Percentiles rank a stretch among this genome's conserved stretches.
These are phyloP conservation scores for Eulithis testata DNA, from an alignment of 2,888 invertebrate genomes.

Conservation along the genomic window DNA sequence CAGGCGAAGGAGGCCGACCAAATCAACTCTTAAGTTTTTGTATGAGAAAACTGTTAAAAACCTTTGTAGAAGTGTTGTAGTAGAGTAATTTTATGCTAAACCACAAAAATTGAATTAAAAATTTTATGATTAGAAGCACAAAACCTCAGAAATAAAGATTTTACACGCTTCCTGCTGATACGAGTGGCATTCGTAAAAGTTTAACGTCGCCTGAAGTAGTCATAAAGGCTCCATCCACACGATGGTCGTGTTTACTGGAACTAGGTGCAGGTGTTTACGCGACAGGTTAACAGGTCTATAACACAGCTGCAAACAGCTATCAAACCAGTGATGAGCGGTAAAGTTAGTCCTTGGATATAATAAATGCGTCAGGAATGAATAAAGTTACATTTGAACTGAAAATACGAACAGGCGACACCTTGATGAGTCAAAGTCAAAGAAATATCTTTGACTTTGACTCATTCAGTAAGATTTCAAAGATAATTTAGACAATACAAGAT, in stretches of 20 bases:
- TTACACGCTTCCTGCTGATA: slow-evolving; percentile 30
- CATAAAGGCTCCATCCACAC: slow-evolving; percentile 39
- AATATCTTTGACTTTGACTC: no score
- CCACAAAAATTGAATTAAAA: not conserved
- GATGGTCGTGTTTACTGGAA: slow-evolving; percentile 20
- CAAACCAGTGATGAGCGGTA: slow-evolving; percentile 39
- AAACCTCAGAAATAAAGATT: slow-evolving; percentile 6
- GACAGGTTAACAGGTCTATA: slow-evolving; percentile 46
- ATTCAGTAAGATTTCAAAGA: no score
- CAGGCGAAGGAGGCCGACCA: no score
- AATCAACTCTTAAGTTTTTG: no score
- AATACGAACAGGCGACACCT: no score
- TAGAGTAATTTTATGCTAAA: no score
- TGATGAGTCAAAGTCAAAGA: no score
- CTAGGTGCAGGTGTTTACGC: slow-evolving; percentile 38
- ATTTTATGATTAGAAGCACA: not conserved
- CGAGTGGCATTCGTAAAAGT: slow-evolving; percentile 46
- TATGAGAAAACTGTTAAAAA: no score
- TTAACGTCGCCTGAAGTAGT: slow-evolving; percentile 42
- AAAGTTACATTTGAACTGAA: not conserved
- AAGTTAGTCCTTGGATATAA: not conserved
- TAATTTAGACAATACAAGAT: no score
- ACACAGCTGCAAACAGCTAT: slow-evolving; percentile 49
- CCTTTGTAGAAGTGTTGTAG: no score
- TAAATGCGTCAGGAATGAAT: not conserved